Evolutionary conservation across 92 coral and sea anemone genomes (phyloP).

Genomic region (Porites divaricata): DNA sequence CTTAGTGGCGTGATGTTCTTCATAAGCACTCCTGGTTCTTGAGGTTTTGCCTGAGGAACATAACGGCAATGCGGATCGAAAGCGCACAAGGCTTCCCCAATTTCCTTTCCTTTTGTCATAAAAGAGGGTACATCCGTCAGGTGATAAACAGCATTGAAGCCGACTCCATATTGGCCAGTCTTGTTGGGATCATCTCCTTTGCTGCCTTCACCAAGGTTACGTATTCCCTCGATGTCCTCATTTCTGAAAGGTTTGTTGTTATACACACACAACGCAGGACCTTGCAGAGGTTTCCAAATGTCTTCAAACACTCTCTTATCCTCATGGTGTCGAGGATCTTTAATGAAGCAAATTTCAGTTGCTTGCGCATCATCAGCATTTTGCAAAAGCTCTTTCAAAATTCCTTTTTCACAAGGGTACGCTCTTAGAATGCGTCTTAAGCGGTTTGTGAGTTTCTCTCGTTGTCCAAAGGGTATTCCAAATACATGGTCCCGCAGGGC

Average conservation of each 20-base stretch:
- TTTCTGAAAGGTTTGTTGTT: conserved; percentile 76
- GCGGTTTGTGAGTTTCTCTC: conserved; percentile 70
- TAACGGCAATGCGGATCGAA: conserved; percentile 78
- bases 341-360: conserved; percentile 71
- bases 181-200: conserved; percentile 89
- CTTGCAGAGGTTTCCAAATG: conserved; percentile 78
- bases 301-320: conserved; percentile 63
- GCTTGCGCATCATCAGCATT: conserved; percentile 87
- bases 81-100: conserved; percentile 67
- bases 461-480: conserved; percentile 69
- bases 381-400: conserved; percentile 79
- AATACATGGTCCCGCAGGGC: conserved; percentile 16
- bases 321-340: conserved; percentile 66
- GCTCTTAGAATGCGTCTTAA: conserved; percentile 58
- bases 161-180: conserved; percentile 93
- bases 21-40: conserved; percentile 64
- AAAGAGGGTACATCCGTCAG: conserved; percentile 78
- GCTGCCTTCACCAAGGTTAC: conserved; percentile 81
- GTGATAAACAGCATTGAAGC: conserved; percentile 80
- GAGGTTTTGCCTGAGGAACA: conserved; percentile 58
- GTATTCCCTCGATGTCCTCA: conserved; percentile 77
- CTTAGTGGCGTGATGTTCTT: conserved; percentile 35
- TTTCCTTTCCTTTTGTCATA: conserved; percentile 62
- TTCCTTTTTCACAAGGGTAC: conserved; percentile 67
- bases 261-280: conserved; percentile 88